Base-by-base conservation (phyloP, 2,888 invertebrate species). In the Tipula lateralis region DNA sequence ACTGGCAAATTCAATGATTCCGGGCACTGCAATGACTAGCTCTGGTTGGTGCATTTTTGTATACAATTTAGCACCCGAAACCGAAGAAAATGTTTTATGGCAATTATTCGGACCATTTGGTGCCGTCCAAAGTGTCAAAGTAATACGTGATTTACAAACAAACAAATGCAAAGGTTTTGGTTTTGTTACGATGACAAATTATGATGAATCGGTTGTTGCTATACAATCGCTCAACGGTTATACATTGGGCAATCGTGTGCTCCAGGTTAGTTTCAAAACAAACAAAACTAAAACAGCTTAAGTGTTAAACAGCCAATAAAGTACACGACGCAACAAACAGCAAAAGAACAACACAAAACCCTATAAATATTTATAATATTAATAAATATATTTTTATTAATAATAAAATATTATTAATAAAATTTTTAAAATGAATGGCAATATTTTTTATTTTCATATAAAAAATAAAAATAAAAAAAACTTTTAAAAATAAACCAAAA, bases 91-190 rank as follows among this genome's bases (percentile, higher is more conserved):
- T 90, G 96, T 97, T 84, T 93, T 98, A 86, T 98, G 98, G 98
- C 97, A 98, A 91, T 92, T 98, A 87, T 98, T 98, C 91, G 97
- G 98, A 86, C 98, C 98, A 83, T 99, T 98, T 89, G 98, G 98
- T 88, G 98, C 98, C 88, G 98, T 99, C 89, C 97, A 98, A 91
- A 96, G 96, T 92, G 98, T 98, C 87, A 98, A 98, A 92, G 97
- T 98, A 88, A 97, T 98, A 89, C 94, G 97, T 89, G 98, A 98
- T 92, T 94, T 96, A 88, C 95, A 96, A 89, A 97, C 97, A 87
- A 97, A 97, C 92, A 98, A 98, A 91, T 98, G 98, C 92, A 98
- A 98, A 92, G 99, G 99, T 86, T 99, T 98, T 91, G 99, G 98
- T 87, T 98, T 98, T 91, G 98, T 99, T 87, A 98, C 98, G 87